Base-by-base conservation (phyloP, 1,140 invertebrate genomes). In the Sycobia sp. region DNA sequence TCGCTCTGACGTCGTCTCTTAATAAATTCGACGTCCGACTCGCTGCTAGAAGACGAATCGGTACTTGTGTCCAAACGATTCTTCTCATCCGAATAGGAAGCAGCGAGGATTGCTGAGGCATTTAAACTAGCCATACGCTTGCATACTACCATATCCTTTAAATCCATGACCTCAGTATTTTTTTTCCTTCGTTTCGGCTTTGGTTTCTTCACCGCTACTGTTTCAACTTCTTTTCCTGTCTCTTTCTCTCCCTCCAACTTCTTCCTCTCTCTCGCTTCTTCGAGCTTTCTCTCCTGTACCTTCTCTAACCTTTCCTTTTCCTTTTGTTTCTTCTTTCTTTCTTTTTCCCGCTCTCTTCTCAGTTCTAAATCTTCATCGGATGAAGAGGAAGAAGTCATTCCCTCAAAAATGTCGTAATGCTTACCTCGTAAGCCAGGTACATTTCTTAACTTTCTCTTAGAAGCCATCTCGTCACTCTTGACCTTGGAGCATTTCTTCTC, bases 101-200 rank as follows among this genome's bases (percentile, higher is more conserved):
- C 94, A 2, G 94, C 92, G 65, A 97, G 83, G 68, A 97, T 96
- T 14, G 94, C 94, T 10, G 91, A 91, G 10, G 94, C 94, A 79
- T 96, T 97, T 20, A 97, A 79, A 73, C 91, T 95, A 10, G 94
- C 94, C 93, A 96, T 95, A 25, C 94, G 84, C 73, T 95, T 95
- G 67, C 89, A 87, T 2, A 94, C 91, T 1, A 95, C 89, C 87
- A 94, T 92, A 68, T 92, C 91, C 71, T 92, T 92, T 44, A 94
- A 80, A 73, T 94, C 91, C 86, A 93, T 92, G 18, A 90, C 86
- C 27, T 91, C 83, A 72, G 91, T 89, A 47, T 86, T 86, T 66
- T 85, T 80, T 50, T 79, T 84, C 41, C 83, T 81, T 14, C 85
- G 76, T 49, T 82, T 77, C 1, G 68, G 71, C 22, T 73, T 69